Base-by-base conservation (phyloP, 2,888 invertebrate genomes). In the Chrysolina haemoptera region DNA sequence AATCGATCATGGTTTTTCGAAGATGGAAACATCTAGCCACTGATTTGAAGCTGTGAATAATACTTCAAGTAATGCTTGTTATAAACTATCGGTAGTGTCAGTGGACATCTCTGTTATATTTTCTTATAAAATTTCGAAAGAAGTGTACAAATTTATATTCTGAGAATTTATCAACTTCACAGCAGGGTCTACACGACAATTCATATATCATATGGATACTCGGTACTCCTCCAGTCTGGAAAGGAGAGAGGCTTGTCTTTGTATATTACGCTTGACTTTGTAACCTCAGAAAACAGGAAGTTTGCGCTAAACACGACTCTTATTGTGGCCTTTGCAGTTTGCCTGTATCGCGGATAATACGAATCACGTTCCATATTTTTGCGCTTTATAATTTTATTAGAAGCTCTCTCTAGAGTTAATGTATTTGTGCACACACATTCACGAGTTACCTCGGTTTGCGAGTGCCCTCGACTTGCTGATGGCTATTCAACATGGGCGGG, bases 351-450 rank as follows among this genome's bases (percentile, higher is more conserved):
- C 53, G 70, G 35, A 70, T 50, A 50, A 46, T 35, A 53, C 40
- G 70, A 59, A 65, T 74, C 73, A 74, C 73, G 73, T 67, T 70
- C 66, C 50, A 62, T 46, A 70, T 70, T 74, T 73, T 74, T 74
- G 18, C 40, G 65, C 50, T 35, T 43, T 48, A 50, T 72, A 62
- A 72, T 62, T 72, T 72, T 72, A 68, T 72, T 67, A 63, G 50
- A 73, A 53, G n/a, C 59, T 20, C 59, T 27, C 59, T 59, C 41
- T 50, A 40, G 27, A 48, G 65, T 55, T 73, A 68, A 66, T 48
- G 63, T 16, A 70, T 68, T 70, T 67, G 53, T 66, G 62, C 43
- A 59, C 69, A 64, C 65, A 65, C 27, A 46, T 63, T 68, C 65
- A 62, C 46, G 48, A 71, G 70, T 65, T 48, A 16, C 66, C 65